These are phyloP conservation scores for Montifringilla adamsi DNA, from an alignment of 2,113 vertebrate genomes.

Conservation along the genomic window DNA sequence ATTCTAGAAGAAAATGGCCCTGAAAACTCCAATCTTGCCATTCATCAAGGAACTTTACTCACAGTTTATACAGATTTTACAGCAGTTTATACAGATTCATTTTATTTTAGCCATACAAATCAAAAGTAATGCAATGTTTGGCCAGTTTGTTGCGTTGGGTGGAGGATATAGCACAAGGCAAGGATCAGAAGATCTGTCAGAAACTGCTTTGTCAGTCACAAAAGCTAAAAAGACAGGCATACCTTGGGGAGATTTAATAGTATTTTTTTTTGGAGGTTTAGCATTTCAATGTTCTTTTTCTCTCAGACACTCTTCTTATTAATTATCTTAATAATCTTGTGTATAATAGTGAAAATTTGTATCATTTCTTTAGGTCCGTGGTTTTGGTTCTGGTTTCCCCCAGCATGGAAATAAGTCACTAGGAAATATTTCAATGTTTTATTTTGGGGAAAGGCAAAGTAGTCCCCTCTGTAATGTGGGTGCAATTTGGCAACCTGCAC, in stretches of 20 bases:
- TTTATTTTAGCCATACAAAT: background rate
- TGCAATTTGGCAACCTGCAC: background rate
- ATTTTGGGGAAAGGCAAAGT: background rate
- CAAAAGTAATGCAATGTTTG: background rate
- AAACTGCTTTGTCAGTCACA: background rate
- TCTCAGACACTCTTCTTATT: background rate
- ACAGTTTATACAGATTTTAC: background rate
- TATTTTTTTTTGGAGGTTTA: background rate
- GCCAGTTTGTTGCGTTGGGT: background rate
- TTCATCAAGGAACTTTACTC: background rate
- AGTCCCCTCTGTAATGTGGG: background rate
- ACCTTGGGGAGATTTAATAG: background rate
- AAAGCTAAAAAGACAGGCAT: background rate
- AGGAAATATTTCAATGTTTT: background rate
- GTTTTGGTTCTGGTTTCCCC: background rate
- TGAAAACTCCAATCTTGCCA: background rate
- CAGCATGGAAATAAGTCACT: rapidly evolving
- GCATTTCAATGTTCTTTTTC: background rate
- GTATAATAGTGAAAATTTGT: background rate
- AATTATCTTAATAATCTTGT: background rate
- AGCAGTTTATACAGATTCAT: background rate
- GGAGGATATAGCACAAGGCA: background rate
- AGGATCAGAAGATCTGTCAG: background rate
- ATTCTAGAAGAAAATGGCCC: background rate
- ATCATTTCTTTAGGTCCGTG: background rate